These are phyloP conservation scores for Manacus vitellinus DNA, from an alignment of 2,113 vertebrate genomes.

Conservation along the genomic window DNA sequence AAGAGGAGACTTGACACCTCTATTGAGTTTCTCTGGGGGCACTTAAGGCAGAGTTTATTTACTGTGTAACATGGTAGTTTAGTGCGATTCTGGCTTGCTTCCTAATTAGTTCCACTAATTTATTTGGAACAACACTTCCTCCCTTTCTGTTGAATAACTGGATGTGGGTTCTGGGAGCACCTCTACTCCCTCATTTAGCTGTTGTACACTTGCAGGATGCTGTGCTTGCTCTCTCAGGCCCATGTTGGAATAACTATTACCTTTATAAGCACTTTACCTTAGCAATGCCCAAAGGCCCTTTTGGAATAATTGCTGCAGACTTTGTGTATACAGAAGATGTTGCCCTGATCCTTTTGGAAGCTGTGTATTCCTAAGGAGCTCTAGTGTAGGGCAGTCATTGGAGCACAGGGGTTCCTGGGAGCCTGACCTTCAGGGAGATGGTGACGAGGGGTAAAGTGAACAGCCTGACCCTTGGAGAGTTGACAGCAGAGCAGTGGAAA, in stretches of 20 bases:
- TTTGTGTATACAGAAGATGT: not conserved
- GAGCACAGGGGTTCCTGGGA: not conserved
- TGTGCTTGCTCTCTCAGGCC: not conserved
- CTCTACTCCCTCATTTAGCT: not conserved
- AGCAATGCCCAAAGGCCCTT: not conserved
- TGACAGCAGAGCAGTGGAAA: not conserved
- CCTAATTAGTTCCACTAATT: constrained; percentile 56
- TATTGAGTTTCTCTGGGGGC: constrained; percentile 8
- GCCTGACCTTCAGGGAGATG: not conserved
- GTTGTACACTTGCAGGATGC: not conserved
- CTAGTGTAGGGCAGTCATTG: not conserved
- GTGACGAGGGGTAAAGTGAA: too few relatives aligned
- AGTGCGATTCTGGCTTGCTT: constrained; percentile 29
- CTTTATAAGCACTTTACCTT: not conserved
- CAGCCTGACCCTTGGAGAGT: not conserved
- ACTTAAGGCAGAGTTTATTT: constrained; percentile 37
- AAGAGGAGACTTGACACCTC: not conserved
- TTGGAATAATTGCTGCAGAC: not conserved
- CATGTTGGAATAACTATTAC: not conserved
- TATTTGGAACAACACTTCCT: constrained; percentile 36
- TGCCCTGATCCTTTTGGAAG: not conserved
- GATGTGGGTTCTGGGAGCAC: not conserved
- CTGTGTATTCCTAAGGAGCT: not conserved
- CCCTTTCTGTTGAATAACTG: not conserved
- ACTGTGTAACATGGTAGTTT: constrained; percentile 15